A percentile compares a stretch with the other conserved stretches of the same genome.
These are phyloP conservation scores for Spilogale gracilis DNA, from an alignment of 2,113 vertebrate genomes.

Conservation along the genomic window DNA sequence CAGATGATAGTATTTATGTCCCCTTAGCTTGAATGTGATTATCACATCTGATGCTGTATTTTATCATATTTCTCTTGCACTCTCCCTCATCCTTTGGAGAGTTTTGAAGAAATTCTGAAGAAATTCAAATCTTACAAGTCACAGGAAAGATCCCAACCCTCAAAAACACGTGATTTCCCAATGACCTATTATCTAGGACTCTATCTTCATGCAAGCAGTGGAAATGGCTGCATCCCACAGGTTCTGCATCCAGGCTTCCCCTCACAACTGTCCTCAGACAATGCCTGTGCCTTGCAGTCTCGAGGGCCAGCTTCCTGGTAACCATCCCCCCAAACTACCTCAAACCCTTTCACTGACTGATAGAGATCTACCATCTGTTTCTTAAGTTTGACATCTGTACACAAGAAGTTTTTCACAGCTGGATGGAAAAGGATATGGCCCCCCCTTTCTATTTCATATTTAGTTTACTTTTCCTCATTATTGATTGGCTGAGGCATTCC, in stretches of 20 bases:
- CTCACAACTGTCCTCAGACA: slow-evolving; percentile 53
- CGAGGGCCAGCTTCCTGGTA: slow-evolving; percentile 73
- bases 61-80: background rate
- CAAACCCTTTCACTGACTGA: slow-evolving; percentile 65
- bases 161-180: slow-evolving; percentile 56
- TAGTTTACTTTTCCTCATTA: slow-evolving; percentile 20
- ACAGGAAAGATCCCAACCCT: slow-evolving; percentile 12
- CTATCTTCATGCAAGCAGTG: slow-evolving; percentile 28
- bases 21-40: background rate
- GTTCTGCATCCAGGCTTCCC: background rate
- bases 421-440: background rate
- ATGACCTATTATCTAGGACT: slow-evolving; percentile 43
- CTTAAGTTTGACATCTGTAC: slow-evolving; percentile 20
- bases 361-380: slow-evolving; percentile 71
- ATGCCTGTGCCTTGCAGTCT: slow-evolving; percentile 34
- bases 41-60: background rate
- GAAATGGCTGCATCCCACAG: background rate
- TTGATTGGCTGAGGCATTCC: background rate
- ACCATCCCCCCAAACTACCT: slow-evolving; percentile 55
- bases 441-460: slow-evolving; percentile 18
- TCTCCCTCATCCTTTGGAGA: background rate
- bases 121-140: slow-evolving; percentile 21
- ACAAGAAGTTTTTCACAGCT: background rate
- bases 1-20: background rate
- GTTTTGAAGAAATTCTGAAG: slow-evolving; percentile 45